phyloP scores from a whole-genome alignment of 2,797 vertebrate genomes.

The Sandelia bainsii region DNA sequence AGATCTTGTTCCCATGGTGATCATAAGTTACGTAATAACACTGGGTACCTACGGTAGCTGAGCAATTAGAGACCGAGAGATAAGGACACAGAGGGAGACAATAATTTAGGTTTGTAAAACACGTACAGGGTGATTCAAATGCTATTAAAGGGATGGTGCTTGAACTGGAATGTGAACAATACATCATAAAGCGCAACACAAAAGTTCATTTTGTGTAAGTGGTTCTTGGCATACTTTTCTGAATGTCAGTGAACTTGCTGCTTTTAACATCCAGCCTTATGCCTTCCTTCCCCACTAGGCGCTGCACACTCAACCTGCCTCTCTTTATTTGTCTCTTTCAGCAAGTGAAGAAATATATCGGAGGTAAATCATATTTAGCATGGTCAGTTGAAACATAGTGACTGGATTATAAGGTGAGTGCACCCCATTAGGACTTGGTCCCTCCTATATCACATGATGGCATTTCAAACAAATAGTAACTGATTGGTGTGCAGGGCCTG shows the following conservation, averaged over 20 bases:
- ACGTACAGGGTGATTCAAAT: constrained; percentile 4
- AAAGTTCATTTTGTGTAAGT: constrained; percentile 25
- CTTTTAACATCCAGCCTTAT: constrained; percentile 10
- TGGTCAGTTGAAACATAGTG: constrained; percentile 33
- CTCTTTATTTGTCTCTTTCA: constrained; percentile 32
- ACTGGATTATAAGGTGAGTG: constrained; percentile 43
- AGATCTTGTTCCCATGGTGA: constrained; percentile 74
- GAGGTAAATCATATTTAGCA: constrained; percentile 25
- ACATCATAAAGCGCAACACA: neutral
- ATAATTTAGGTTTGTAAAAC: constrained; percentile 54
- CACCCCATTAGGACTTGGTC: constrained; percentile 23
- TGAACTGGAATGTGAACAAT: constrained; percentile 6
- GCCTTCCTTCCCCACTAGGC: neutral
- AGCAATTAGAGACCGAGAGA: constrained; percentile 61
- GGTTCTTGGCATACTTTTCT: constrained; percentile 9
- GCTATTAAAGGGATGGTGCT: constrained; percentile 20
- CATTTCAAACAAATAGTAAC: constrained; percentile 54
- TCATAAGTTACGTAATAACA: constrained; percentile 75
- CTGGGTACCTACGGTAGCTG: constrained; percentile 60
- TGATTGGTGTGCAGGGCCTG: constrained; percentile 40
- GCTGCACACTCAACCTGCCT: constrained; percentile 6
- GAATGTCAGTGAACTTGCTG: neutral
- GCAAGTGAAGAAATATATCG: constrained; percentile 16
- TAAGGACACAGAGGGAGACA: constrained; percentile 48
- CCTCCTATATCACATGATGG: constrained; percentile 39